Base-by-base conservation (phyloP, 2,113 vertebrate species). In the Dinomys branickii region DNA sequence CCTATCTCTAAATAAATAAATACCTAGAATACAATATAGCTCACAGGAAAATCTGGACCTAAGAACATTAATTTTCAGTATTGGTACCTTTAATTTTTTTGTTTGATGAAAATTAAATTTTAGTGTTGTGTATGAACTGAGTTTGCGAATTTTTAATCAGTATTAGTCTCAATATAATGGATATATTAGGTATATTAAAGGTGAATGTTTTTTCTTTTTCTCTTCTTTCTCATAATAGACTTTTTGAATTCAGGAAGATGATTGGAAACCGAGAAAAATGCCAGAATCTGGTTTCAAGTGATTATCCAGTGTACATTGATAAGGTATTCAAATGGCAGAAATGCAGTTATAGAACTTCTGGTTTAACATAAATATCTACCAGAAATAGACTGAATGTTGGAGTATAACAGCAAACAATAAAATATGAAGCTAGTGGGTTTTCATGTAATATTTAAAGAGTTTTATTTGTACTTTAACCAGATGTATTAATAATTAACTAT, bases 221-320 rank as follows among this genome's bases (percentile, higher is more conserved):
- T 96, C 95, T 93, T 83, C 89, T 97, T 98, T 98, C 50, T 44
- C 19, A 13, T 88, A 96, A 95, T 98, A 99, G 99, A 98, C 99
- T 99, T 98, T 99, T 99, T 98, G 99, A 99, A 98, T 99, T 99
- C 98, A 99, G 99, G 97, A 99, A 99, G 96, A 97, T 99, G 91
- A 99, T 99, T 97, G 99, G 99, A 94, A 99, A 99, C 98, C 98
- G 99, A 96, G 99, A 99, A 95, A 99, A 97, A 98, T 99, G 99
- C 98, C 99, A 99, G 98, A 98, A 98, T 78, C 97, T 99, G 96
- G 99, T 99, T 96, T 99, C 99, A 0, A 98, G 98, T 84, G 99
- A 99, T 97, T 99, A 99, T 96, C 99, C 99, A 3, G 99, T 99
- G 69, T 98, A 99, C 94, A 99, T 99, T 82, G 99, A 99, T 97